Evolutionary conservation across 2,888 invertebrate species (phyloP).

Genomic region (Mesoligia furuncula): DNA sequence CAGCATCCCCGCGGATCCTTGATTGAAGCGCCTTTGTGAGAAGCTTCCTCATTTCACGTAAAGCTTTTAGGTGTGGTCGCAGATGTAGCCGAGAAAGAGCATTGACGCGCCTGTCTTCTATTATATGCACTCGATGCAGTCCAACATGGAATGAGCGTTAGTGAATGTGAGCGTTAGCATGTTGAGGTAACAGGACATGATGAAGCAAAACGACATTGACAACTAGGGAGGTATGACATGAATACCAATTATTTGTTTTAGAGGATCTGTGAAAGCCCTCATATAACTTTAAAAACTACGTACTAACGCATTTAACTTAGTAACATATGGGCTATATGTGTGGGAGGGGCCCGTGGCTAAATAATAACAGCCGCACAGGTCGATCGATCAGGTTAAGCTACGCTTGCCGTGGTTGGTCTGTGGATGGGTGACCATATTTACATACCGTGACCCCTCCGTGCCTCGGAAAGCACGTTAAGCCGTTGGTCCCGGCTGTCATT

Average conservation of each 20-base stretch:
- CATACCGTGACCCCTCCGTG: too few relatives aligned
- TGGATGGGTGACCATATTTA: too few relatives aligned
- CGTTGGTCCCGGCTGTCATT: too few relatives aligned
- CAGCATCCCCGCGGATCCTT: constrained; percentile 46
- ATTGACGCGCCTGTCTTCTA: neutral
- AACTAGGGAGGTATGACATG: neutral
- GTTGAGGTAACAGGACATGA: neutral
- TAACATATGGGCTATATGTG: too few relatives aligned
- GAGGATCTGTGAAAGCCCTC: neutral
- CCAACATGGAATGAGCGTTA: neutral
- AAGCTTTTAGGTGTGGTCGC: constrained; percentile 50
- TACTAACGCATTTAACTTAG: neutral
- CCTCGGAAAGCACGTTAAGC: too few relatives aligned
- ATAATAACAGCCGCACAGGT: too few relatives aligned
- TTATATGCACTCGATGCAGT: neutral
- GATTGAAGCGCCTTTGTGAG: constrained; percentile 64
- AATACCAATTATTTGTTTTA: neutral
- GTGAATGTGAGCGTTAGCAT: neutral
- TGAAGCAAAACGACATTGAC: neutral
- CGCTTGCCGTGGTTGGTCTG: too few relatives aligned
- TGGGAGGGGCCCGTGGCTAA: too few relatives aligned
- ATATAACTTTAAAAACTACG: neutral
- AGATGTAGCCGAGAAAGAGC: neutral
- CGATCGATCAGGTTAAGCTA: too few relatives aligned
- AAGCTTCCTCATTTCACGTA: constrained; percentile 61